phyloP scores from a whole-genome alignment of 2,888 invertebrate genomes.

The Rhagonycha lutea region DNA sequence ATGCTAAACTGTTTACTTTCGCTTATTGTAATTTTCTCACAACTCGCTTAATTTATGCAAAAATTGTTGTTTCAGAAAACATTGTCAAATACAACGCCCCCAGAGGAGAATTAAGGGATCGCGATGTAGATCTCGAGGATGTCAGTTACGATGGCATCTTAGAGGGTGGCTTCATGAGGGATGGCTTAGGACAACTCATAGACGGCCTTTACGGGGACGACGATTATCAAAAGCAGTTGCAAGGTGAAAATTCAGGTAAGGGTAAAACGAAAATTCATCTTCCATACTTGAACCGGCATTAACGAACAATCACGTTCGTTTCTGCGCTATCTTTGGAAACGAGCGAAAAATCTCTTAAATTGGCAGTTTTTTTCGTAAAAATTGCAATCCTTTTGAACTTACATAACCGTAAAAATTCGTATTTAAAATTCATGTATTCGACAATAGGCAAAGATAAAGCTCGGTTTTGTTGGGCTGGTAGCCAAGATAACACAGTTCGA shows the following conservation, averaged over 20 bases:
- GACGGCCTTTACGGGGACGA: constrained; percentile 74
- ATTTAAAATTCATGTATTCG: constrained; percentile 43
- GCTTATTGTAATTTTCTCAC: neutral
- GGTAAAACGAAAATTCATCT: neutral
- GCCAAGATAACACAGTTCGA: constrained; percentile 39
- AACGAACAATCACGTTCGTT: neutral
- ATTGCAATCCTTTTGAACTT: constrained; percentile 23
- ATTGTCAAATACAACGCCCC: constrained; percentile 70
- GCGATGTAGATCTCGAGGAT: constrained; percentile 73
- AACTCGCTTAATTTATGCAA: neutral
- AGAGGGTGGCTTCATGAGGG: constrained; percentile 60
- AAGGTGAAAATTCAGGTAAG: constrained; percentile 63
- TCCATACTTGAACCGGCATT: neutral
- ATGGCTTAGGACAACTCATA: constrained; percentile 82
- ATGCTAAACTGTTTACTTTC: neutral
- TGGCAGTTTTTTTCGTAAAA: neutral
- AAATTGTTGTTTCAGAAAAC: constrained; percentile 60
- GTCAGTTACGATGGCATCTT: constrained; percentile 77
- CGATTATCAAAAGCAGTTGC: constrained; percentile 65
- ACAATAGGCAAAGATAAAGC: constrained; percentile 39
- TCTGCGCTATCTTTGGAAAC: neutral
- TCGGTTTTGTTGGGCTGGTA: constrained; percentile 35
- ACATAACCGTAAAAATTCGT: constrained; percentile 28
- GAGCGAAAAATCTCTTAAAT: neutral
- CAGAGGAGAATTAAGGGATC: constrained; percentile 65